Base-by-base conservation (phyloP, 2,113 vertebrate genomes). In the Promerops cafer region DNA sequence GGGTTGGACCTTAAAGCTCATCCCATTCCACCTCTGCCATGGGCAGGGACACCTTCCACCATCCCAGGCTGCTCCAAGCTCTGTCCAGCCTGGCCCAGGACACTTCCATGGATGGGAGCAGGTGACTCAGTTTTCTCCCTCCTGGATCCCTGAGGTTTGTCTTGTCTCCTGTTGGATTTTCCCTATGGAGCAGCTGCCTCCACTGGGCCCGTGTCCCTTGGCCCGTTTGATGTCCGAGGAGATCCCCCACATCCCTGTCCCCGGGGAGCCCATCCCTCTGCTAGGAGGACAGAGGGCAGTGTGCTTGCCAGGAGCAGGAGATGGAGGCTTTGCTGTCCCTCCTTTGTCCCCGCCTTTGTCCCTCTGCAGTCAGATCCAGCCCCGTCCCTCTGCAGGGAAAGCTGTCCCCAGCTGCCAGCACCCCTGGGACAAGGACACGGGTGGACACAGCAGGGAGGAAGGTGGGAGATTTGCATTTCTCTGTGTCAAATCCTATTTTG, bases 41-140 rank as follows among this genome's bases (percentile, higher is more conserved):
- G 50, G 49, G 30, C 59, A 72, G 42, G 31, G 59, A 65, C 59
- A 44, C 52, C 31, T 74, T 0, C 35, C 77, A 44, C 44, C 3
- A 0, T 7, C 19, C 86, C 77, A 81, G 44, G 37, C 2, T 37
- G 44, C 59, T 35, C 66, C 66, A 2, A 35, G 31, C 26, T 26
- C 50, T 0, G 0, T 27, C 42, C 86, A 50, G 1, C 31, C 42
- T 57, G 50, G 35, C 37, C 76, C 37, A 0, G 76, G 44, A 1
- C 42, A 28, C 27, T 65, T 0, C 19, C 50, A 50, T 42, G 59
- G 59, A 7, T 27, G 53, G 22, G 30, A 60, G 57, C 30, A 45
- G 28, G 28, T 19, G 42, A 17, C 37, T 85, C 69, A 1, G 16
- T 42, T 45, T 70, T 11, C 64, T 33, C 23, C 49, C 11, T 20